Conservation (phyloP, 2,113 vertebrate genomes). For the Orycteropus afer region DNA sequence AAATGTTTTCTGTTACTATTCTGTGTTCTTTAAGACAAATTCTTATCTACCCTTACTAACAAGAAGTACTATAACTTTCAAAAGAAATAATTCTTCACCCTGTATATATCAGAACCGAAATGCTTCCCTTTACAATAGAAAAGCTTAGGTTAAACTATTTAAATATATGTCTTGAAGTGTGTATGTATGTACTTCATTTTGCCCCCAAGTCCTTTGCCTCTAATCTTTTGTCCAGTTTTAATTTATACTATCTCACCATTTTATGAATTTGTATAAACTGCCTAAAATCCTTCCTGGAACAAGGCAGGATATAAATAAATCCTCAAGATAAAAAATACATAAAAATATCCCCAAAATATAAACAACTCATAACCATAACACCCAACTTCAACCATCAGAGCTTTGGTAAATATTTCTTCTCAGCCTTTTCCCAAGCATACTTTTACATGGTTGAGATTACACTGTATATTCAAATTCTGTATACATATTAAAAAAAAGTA, state of each 20-base stretch:
- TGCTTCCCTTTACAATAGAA: background rate
- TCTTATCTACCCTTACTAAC: slow-evolving; percentile 8
- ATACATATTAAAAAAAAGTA: background rate
- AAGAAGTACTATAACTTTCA: background rate
- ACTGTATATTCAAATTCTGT: background rate
- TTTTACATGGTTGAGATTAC: background rate
- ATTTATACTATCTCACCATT: slow-evolving; percentile 7
- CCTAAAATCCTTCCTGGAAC: slow-evolving; percentile 13
- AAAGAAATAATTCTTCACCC: background rate
- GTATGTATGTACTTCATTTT: background rate
- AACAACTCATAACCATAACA: background rate
- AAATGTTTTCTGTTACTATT: background rate
- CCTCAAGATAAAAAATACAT: slow-evolving; percentile 11
- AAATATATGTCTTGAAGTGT: background rate
- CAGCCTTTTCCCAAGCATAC: background rate
- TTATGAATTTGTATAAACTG: background rate
- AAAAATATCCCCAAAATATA: background rate
- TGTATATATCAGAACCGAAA: background rate
- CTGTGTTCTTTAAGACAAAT: slow-evolving; percentile 35
- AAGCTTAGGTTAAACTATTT: slow-evolving; percentile 26
- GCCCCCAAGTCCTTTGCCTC: background rate
- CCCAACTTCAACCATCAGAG: background rate
- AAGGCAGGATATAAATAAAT: slow-evolving; percentile 35
- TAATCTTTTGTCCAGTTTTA: slow-evolving; percentile 10
- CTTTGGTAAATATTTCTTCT: background rate